Base-by-base conservation (phyloP, 2,797 vertebrate genomes). In the Karalla daura region DNA sequence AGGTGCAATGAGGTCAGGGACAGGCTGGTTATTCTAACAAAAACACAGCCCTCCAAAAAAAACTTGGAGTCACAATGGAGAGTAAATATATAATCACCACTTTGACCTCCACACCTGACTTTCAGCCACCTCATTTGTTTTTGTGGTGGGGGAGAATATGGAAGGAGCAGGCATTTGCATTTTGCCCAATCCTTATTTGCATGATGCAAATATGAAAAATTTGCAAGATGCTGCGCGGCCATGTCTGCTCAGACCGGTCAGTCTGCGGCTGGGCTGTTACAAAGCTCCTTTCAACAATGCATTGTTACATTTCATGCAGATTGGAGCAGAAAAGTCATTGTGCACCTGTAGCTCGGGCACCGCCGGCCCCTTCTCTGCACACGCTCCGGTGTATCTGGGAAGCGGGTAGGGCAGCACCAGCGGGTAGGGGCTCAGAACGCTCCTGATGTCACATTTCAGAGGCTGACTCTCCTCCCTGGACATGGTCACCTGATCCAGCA, bases 261-360 rank as follows among this genome's bases (percentile, higher is more conserved):
- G 68, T 68, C 86, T 67, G 76, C 46, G 72, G 74, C 67, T 73
- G 67, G 85, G 80, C 75, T 87, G 78, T 72, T 63, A 82, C 78
- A 83, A 83, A 55, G 59, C 39, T 62, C 75, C 15, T 21, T 41
- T 70, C 25, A 25, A 33, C 21, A 7, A 10, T 12, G 6, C 14
- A 5, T 56, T 28, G 28, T 37, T 21, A 24, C 14, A 35, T 56
- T 41, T 61, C 4, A 36, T 33, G 39, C 3, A 21, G 35, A 13
- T 12, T 20, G 9, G 15, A 12, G 17, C 17, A 17, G 35, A 28
- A 4, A 10, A 15, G 20, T 14, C 7, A 11, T 50, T 25, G 20
- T 27, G 20, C 84, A 98, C 97, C 96, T 98, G 97, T 13, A 99
- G 89, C 70, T 99, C 97, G 14, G 97, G 96, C 51, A 99, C 94